Base-by-base conservation (phyloP, 2,888 invertebrate genomes). In the Cantharis nigra region DNA sequence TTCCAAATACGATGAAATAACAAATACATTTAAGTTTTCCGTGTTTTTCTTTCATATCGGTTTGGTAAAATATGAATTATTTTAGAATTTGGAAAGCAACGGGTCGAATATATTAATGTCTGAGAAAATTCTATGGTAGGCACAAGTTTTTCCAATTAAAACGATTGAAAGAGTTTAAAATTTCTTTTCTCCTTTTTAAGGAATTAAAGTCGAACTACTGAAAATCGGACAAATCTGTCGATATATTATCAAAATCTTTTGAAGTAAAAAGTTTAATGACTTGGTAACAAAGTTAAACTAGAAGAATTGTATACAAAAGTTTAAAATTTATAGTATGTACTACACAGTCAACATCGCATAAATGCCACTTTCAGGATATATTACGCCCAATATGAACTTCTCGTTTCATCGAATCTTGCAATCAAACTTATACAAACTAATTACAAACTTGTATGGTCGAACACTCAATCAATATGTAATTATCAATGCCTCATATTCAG, bases 371-470 rank as follows among this genome's bases (percentile, higher is more conserved):
- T 49, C 49, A 49, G n/a, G 49, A 49, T 49, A 49, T 49, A 49
- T 49, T 49, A 49, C n/a, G 49, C 49, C n/a, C 49, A 49, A 9
- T n/a, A 49, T 69, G 18, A 67, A 26, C 65, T 67, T 23, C 13
- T 67, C 65, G 71, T 75, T 77, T 72, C 71, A 63, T 75, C 72
- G 26, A 62, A 69, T 63, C 74, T 64, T 72, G 72, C 72, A 78
- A 78, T 78, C 78, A 78, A 78, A 78, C 75, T 78, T 75, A 72
- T 71, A 69, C 75, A 70, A 78, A 78, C 78, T 78, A 78, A 78
- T 75, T 78, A 78, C 28, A 72, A 78, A 78, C 78, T 78, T 71
- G 18, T 69, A 72, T 72, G 71, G 64, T 71, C 65, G 16, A 78
- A 72, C 72, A 75, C 75, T 74, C 75, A 75, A 78, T 78, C 78